phyloP scores from a whole-genome alignment of 2,797 vertebrate species.

The Phoeniculus purpureus region DNA sequence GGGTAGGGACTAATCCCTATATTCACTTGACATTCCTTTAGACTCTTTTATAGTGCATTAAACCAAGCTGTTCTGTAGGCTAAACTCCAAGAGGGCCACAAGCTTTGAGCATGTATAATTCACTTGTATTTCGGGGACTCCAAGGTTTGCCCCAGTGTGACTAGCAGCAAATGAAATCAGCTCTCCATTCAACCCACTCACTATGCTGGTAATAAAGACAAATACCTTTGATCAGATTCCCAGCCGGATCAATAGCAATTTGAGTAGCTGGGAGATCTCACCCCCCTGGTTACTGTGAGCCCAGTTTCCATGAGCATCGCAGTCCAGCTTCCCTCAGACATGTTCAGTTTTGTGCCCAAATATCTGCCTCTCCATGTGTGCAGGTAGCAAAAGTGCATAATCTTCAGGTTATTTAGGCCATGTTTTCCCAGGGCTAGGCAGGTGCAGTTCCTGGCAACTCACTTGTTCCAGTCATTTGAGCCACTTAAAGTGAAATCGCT shows the following conservation, averaged over 20 bases:
- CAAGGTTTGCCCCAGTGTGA: neutral
- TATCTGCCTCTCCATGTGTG: neutral
- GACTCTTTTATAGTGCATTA: neutral
- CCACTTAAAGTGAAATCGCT: neutral
- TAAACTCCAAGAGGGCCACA: neutral
- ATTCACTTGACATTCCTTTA: neutral
- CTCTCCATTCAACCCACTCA: neutral
- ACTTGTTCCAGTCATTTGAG: neutral
- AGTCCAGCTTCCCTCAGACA: neutral
- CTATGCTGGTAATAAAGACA: conserved; percentile 18
- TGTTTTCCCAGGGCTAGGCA: neutral
- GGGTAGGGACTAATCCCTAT: neutral
- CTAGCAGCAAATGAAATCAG: conserved; percentile 17
- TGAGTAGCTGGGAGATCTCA: conserved; percentile 19
- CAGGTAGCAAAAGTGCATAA: rapidly evolving
- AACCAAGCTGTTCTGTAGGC: neutral
- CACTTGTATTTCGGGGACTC: neutral
- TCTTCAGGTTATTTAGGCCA: neutral
- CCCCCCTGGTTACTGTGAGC: conserved; percentile 4
- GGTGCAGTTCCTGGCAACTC: neutral
- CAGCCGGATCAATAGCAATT: conserved; percentile 59
- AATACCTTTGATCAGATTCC: conserved; percentile 43
- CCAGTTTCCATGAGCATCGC: neutral
- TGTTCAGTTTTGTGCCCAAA: neutral
- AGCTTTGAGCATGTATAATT: neutral